phyloP scores from a whole-genome alignment of 2,797 vertebrate species.

The Diceros bicornis region DNA sequence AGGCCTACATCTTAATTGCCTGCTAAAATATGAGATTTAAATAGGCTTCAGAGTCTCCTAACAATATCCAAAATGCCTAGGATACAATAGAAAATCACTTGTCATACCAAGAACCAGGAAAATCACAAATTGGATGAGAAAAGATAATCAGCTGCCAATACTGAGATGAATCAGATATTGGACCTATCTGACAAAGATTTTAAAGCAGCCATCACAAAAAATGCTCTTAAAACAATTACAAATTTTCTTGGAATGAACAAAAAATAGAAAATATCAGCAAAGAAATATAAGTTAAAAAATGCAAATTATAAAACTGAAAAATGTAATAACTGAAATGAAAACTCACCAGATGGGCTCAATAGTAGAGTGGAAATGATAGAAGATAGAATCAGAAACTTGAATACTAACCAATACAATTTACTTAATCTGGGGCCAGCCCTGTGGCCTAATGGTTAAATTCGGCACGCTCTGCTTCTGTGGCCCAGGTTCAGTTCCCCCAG shows the following conservation, averaged over 20 bases:
- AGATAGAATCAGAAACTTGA: background rate
- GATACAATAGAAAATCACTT: background rate
- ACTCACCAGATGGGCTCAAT: background rate
- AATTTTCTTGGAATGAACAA: background rate
- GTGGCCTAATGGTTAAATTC: too few species aligned
- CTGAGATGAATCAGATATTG: background rate
- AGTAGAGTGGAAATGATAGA: background rate
- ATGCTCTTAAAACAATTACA: background rate
- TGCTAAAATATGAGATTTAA: background rate
- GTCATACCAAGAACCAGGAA: background rate
- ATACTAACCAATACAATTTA: background rate
- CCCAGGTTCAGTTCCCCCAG: too few species aligned
- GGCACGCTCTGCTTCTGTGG: too few species aligned
- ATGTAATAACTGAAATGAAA: background rate
- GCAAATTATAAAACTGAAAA: slow-evolving; percentile 32
- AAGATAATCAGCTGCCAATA: background rate
- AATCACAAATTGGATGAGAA: slow-evolving; percentile 40
- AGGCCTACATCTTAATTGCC: background rate
- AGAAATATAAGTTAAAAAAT: background rate
- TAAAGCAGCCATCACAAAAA: background rate
- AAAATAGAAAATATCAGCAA: background rate
- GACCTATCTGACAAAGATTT: background rate
- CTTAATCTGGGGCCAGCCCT: background rate
- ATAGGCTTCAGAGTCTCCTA: background rate
- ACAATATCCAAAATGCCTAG: background rate